These are phyloP conservation scores for Paramacrobiotus metropolitanus DNA, from an alignment of 1,140 invertebrate genomes.

Conservation along the genomic window DNA sequence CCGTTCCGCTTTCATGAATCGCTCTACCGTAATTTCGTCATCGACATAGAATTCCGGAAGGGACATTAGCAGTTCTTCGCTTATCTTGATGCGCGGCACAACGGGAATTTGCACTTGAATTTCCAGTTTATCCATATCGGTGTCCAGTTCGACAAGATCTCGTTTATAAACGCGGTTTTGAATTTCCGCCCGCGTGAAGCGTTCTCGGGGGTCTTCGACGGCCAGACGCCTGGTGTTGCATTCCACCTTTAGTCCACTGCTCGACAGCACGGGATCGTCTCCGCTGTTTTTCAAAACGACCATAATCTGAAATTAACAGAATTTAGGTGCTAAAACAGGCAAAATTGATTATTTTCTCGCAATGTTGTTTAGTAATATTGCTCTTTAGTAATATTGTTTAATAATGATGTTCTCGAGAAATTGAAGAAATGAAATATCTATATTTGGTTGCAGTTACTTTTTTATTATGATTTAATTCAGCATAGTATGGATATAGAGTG, in stretches of 20 bases:
- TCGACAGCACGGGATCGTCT: slow-evolving; percentile 55
- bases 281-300: slow-evolving; percentile 24
- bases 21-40: not conserved
- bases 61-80: not conserved
- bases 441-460: slow-evolving; percentile 2
- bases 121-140: slow-evolving; percentile 49
- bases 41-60: not conserved
- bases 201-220: slow-evolving; percentile 35
- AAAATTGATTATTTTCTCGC: too few relatives aligned
- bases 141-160: slow-evolving; percentile 51
- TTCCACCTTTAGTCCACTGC: slow-evolving; percentile 60
- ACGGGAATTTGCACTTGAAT: slow-evolving; percentile 27
- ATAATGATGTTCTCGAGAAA: not conserved
- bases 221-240: slow-evolving; percentile 48
- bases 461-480: too few relatives aligned
- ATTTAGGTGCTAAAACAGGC: too few relatives aligned
- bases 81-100: not conserved
- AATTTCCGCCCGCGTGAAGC: slow-evolving; percentile 60
- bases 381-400: too few relatives aligned
- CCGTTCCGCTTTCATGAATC: not conserved
- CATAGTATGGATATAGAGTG: too few relatives aligned
- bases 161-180: slow-evolving; percentile 66
- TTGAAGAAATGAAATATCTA: not conserved
- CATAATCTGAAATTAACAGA: slow-evolving; percentile 26
- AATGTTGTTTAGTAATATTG: too few relatives aligned